phyloP scores from a whole-genome alignment of 2,797 vertebrate genomes.

The Sebastes steindachneri region DNA sequence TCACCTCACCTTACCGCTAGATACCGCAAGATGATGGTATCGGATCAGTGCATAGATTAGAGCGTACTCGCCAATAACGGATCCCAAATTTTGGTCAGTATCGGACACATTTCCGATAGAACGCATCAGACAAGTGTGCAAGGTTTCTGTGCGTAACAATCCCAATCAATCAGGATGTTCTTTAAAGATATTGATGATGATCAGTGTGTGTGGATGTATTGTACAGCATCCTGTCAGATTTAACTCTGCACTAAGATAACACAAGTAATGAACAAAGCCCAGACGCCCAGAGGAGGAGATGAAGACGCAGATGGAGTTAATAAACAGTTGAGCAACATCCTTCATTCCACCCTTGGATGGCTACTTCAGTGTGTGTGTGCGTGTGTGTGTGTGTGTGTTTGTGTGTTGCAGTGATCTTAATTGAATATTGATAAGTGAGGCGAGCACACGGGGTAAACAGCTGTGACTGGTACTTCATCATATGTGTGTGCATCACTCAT shows the following conservation, averaged over 20 bases:
- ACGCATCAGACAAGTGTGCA: too few relatives aligned
- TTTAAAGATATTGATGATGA: not conserved
- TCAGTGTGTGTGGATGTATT: not conserved
- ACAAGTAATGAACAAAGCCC: not conserved
- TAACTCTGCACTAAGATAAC: not conserved
- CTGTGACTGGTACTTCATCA: conserved; percentile 81
- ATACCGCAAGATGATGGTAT: too few relatives aligned
- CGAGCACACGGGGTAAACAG: conserved; percentile 67
- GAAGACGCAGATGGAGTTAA: conserved; percentile 29
- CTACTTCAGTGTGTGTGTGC: conserved; percentile 16
- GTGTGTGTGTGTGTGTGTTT: conserved; percentile 36
- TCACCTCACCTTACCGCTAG: too few relatives aligned
- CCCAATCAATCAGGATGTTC: not conserved
- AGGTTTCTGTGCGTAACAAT: too few relatives aligned
- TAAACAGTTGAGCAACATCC: conserved; percentile 29
- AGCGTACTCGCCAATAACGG: too few relatives aligned
- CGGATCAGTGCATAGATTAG: rapidly evolving
- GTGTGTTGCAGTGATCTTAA: conserved; percentile 53
- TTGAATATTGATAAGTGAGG: conserved; percentile 81
- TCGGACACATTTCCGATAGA: too few relatives aligned
- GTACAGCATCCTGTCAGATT: not conserved
- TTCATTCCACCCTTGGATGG: conserved; percentile 44
- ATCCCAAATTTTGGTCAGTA: too few relatives aligned
- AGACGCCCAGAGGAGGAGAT: not conserved
- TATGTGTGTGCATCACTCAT: conserved; percentile 77